Percentiles rank a stretch among this genome's conserved stretches.
phyloP scores from a whole-genome alignment of 2,113 vertebrate species.

The Gobio gobio region DNA sequence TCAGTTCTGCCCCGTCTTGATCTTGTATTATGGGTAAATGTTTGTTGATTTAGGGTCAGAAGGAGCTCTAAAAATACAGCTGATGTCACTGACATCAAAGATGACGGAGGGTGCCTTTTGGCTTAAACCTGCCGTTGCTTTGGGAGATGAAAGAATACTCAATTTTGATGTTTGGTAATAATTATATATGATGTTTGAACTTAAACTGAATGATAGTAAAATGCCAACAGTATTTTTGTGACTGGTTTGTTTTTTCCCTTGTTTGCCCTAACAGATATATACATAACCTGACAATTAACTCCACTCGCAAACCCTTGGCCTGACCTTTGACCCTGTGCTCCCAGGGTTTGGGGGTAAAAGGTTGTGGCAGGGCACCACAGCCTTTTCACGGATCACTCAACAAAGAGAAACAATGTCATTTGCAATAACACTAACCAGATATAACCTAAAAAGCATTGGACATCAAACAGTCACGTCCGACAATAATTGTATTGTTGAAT shows the following conservation, averaged over 20 bases:
- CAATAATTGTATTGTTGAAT: background rate
- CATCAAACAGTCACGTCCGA: background rate
- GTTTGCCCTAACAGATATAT: background rate
- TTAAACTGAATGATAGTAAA: background rate
- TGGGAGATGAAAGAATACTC: conserved; percentile 20
- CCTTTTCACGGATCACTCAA: conserved; percentile 36
- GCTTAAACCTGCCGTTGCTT: conserved; percentile 17
- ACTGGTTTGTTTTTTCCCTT: background rate
- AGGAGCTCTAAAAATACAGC: conserved; percentile 32
- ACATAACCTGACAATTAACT: background rate
- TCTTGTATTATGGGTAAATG: conserved; percentile 45
- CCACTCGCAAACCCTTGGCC: background rate
- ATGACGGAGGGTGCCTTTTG: conserved; percentile 17
- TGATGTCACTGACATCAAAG: conserved; percentile 55
- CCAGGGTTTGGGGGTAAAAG: conserved; percentile 5
- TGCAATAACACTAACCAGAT: background rate
- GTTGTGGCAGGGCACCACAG: conserved; percentile 21
- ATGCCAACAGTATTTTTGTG: background rate
- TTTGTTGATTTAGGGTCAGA: conserved; percentile 54
- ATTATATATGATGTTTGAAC: background rate
- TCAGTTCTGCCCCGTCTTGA: conserved; percentile 55
- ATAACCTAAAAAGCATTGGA: background rate
- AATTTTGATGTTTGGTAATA: background rate
- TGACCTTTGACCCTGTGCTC: conserved; percentile 25
- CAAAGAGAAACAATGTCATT: conserved; percentile 21